Evolutionary conservation across 2,113 vertebrate genomes (phyloP).

Genomic region (Jacana jacana): DNA sequence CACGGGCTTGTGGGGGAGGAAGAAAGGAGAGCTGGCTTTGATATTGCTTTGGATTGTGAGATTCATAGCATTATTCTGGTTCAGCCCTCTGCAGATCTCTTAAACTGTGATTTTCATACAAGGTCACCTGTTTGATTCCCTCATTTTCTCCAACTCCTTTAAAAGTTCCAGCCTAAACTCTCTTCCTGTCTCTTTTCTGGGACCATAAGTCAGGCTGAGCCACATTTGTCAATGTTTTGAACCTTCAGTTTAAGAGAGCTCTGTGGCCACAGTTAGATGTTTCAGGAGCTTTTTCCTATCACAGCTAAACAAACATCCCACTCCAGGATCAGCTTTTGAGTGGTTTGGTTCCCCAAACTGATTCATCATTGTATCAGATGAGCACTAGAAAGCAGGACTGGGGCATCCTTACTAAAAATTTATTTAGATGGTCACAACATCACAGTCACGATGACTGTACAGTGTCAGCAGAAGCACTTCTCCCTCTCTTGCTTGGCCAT

Average conservation of each 20-base stretch:
- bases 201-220: background rate
- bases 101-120: background rate
- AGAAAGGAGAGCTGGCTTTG: accelerated
- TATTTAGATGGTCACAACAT: background rate
- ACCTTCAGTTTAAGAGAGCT: background rate
- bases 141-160: background rate
- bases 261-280: background rate
- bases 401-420: background rate
- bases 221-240: background rate
- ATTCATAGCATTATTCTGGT: background rate
- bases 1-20: background rate
- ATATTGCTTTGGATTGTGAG: background rate
- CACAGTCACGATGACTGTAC: background rate
- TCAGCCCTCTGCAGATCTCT: background rate
- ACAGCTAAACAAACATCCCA: background rate
- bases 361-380: background rate
- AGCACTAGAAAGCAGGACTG: background rate
- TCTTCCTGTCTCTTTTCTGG: background rate
- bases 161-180: background rate
- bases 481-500: background rate
- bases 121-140: background rate
- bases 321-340: background rate
- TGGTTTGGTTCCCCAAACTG: background rate
- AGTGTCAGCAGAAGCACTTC: background rate
- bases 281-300: background rate